A percentile compares a stretch with the other conserved stretches of the same genome.
These are phyloP conservation scores for Plagodis pulveraria DNA, from an alignment of 2,888 invertebrate species.

Conservation along the genomic window DNA sequence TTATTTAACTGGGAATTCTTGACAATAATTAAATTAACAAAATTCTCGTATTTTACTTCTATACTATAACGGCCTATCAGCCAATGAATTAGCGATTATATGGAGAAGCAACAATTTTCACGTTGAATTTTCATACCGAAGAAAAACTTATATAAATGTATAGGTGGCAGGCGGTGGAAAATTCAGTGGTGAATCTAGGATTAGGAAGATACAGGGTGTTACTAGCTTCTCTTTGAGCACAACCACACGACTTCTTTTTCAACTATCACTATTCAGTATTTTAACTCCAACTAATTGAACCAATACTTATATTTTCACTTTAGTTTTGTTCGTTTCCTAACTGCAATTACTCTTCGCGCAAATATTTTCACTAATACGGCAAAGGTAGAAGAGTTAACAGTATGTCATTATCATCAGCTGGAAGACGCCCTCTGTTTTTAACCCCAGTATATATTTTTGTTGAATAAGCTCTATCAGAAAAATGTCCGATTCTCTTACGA, in stretches of 20 bases:
- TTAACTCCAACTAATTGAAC: neutral
- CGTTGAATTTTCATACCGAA: conserved; percentile 12
- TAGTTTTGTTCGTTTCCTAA: too few relatives aligned
- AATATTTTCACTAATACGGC: conserved; percentile 3
- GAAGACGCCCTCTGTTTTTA: too few relatives aligned
- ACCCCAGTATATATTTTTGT: too few relatives aligned
- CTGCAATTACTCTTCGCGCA: neutral
- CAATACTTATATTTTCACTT: too few relatives aligned
- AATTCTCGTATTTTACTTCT: conserved; percentile 4
- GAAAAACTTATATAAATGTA: conserved; percentile 4
- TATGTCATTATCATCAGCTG: too few relatives aligned
- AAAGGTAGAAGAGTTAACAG: neutral
- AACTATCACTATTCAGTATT: neutral
- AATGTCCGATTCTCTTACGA: too few relatives aligned
- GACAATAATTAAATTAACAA: conserved; percentile 27
- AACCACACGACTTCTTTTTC: conserved; percentile 8
- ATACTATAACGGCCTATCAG: conserved; percentile 22
- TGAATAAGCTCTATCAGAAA: too few relatives aligned
- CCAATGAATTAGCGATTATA: conserved; percentile 32
- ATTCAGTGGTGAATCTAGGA: conserved; percentile 49
- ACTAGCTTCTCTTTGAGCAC: conserved; percentile 60
- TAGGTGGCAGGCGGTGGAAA: conserved; percentile 18
- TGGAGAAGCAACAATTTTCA: conserved; percentile 12
- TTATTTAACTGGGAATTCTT: conserved; percentile 12
- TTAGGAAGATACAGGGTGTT: conserved; percentile 71